phyloP scores from a whole-genome alignment of 2,113 vertebrate species.

The Dipodomys stephensi region DNA sequence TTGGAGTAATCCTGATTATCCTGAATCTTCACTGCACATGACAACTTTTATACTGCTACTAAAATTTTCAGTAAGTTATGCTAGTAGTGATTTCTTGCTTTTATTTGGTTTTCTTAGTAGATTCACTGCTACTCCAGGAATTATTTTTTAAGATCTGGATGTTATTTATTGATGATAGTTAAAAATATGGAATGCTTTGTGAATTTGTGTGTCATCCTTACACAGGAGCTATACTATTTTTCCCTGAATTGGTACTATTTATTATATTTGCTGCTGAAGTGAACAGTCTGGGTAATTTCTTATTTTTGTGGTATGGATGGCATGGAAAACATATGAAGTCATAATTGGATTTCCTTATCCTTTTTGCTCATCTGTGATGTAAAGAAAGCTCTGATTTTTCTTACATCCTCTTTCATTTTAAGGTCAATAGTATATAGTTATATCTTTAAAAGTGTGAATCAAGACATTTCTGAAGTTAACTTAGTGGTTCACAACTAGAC shows the following conservation, averaged over 20 bases:
- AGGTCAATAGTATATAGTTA: background rate
- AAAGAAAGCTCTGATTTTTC: constrained; percentile 17
- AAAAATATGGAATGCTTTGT: no score
- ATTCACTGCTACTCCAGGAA: background rate
- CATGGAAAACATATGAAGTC: background rate
- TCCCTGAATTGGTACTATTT: no score
- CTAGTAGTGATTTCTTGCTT: background rate
- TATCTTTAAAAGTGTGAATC: background rate
- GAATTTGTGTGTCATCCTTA: no score
- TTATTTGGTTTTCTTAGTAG: constrained; percentile 8
- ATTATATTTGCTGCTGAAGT: no score
- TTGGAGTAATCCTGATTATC: background rate
- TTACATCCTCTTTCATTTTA: background rate
- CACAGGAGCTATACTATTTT: no score
- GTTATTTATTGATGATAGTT: no score
- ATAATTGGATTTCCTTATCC: background rate
- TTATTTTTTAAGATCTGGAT: no score
- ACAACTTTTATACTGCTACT: background rate
- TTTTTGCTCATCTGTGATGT: constrained; percentile 12
- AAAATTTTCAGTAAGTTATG: background rate
- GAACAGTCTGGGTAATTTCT: background rate
- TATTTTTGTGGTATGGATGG: background rate
- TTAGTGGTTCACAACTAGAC: background rate
- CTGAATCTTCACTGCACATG: background rate
- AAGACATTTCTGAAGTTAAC: constrained; percentile 39